Evolutionary conservation across 1,140 invertebrate species (phyloP).

Genomic region (Eulimnadia texana): DNA sequence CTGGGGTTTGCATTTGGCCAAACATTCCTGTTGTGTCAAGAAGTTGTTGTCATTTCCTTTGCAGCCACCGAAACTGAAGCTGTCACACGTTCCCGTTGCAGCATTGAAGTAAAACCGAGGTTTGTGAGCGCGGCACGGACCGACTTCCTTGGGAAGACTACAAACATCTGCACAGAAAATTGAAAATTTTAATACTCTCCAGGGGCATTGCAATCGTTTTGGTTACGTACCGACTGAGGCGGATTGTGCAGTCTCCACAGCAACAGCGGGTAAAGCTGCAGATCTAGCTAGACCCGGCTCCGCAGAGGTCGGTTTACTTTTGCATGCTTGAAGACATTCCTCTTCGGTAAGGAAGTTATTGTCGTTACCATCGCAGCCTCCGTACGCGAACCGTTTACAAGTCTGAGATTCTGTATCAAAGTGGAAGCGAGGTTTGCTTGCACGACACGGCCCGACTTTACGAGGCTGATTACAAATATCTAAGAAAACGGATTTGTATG

Average conservation of each 20-base stretch:
- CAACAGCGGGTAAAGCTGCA: too few relatives aligned
- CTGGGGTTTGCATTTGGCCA: conserved; percentile 24
- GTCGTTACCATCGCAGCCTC: conserved; percentile 38
- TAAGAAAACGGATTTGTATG: too few relatives aligned
- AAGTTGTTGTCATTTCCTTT: conserved; percentile 62
- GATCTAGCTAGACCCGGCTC: background rate
- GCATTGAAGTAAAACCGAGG: conserved; percentile 51
- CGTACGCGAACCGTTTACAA: conserved; percentile 38
- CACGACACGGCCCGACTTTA: conserved; percentile 20
- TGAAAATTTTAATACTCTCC: too few relatives aligned
- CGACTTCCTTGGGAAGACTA: background rate
- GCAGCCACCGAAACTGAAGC: conserved; percentile 63
- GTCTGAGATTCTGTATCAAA: conserved; percentile 31
- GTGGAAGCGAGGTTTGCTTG: conserved; percentile 31
- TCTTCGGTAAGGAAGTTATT: conserved; percentile 36
- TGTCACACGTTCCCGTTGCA: conserved; percentile 41
- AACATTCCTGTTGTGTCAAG: conserved; percentile 51
- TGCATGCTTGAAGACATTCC: conserved; percentile 27
- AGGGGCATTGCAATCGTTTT: too few relatives aligned
- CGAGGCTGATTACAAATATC: background rate
- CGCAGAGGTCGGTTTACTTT: background rate
- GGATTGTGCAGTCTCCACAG: too few relatives aligned
- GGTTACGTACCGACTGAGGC: too few relatives aligned
- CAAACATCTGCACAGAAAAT: background rate
- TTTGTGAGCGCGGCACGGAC: conserved; percentile 2